These are phyloP conservation scores for Microcebus griseorufus DNA, from an alignment of 2,113 vertebrate genomes.

Conservation along the genomic window DNA sequence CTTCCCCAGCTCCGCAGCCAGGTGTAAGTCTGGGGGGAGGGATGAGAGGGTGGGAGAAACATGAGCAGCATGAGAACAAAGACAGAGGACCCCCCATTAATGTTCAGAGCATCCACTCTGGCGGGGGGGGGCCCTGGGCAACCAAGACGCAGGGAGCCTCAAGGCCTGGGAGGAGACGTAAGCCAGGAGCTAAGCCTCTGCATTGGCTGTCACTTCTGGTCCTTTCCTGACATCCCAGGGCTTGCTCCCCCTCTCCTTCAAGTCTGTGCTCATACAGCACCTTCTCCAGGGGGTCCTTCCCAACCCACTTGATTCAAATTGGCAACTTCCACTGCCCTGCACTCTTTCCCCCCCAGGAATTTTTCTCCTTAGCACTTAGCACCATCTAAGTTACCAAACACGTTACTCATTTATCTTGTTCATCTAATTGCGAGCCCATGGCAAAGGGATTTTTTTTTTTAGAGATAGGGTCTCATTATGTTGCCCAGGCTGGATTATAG, in stretches of 20 bases:
- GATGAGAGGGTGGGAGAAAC: no score
- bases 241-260: background rate
- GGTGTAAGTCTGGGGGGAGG: constrained; percentile 52
- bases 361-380: background rate
- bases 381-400: background rate
- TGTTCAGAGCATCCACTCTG: background rate
- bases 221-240: background rate
- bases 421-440: background rate
- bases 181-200: background rate
- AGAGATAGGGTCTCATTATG: background rate
- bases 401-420: background rate
- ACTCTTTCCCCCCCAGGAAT: background rate
- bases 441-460: background rate
- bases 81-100: background rate
- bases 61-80: background rate
- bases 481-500: background rate
- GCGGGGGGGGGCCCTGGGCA: background rate
- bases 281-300: background rate
- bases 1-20: constrained; percentile 93
- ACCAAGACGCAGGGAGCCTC: background rate
- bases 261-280: background rate
- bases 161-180: background rate
- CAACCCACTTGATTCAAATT: background rate
- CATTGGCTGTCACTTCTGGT: background rate
- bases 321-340: background rate